Conservation (phyloP, 2,113 vertebrate genomes). For the Patagioenas fasciata region DNA sequence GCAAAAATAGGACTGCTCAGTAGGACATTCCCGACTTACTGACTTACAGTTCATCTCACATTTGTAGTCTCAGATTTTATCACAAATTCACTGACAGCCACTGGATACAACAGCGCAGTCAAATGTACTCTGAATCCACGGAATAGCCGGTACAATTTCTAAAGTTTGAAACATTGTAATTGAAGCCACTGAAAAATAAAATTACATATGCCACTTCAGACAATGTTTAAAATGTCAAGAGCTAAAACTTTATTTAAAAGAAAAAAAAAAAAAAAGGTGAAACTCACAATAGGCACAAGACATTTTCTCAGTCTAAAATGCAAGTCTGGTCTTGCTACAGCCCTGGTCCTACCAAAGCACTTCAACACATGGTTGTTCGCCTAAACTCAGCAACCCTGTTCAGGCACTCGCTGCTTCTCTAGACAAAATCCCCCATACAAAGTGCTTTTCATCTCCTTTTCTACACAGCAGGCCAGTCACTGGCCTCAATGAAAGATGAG, state of each 20-base stretch:
- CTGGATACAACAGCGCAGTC: not conserved
- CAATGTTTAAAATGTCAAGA: not conserved
- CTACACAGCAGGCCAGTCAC: not conserved
- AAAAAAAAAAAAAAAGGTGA: not conserved
- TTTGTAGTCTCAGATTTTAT: not conserved
- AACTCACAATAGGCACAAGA: not conserved
- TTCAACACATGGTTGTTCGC: not conserved
- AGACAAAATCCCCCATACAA: not conserved
- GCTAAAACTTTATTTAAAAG: not conserved
- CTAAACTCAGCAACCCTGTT: not conserved
- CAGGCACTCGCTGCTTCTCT: not conserved
- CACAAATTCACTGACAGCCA: not conserved
- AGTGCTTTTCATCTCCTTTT: not conserved
- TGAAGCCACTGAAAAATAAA: not conserved
- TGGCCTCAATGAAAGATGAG: accelerated
- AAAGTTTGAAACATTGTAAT: not conserved
- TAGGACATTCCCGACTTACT: not conserved
- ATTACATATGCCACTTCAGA: not conserved
- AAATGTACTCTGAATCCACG: not conserved
- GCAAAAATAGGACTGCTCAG: conserved; percentile 1
- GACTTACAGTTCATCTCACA: not conserved
- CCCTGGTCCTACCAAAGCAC: not conserved
- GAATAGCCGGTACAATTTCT: not conserved
- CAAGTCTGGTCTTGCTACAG: not conserved
- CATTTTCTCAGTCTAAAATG: not conserved